Evolutionary conservation across 2,888 invertebrate genomes (phyloP), one percentile per base, ranked within the genome.

Genomic region (Platynereis dumerilii): DNA sequence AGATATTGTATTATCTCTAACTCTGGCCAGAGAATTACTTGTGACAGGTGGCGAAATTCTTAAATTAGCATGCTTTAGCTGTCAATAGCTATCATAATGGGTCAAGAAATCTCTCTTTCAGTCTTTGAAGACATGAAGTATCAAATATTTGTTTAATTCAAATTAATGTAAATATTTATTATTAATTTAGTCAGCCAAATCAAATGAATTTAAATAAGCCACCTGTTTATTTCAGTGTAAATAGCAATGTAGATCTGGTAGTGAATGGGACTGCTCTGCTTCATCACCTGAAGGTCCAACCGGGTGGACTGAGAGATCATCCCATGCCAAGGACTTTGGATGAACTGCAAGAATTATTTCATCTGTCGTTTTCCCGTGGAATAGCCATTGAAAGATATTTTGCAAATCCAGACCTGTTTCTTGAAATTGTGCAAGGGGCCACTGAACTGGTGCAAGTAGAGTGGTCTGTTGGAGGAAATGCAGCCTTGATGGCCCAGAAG

Each of bases 401-500:
- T 48, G 22, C 22, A 20, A 22, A 48, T n/a, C 48, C 48, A n/a
- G 48, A 48, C 7, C 20, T n/a, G 7, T 48, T 48, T 22, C 20
- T 48, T n/a, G 22, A 48, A 20, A 48, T 48, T 48, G n/a, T 48
- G 7, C n/a, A 48, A 20, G 48, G 20, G 3, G 48, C 48, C 7
- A 48, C n/a, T 5, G 48, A 48, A n/a, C n/a, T 48, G 22, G 48
- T 10, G 5, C 3, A 22, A 48, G n/a, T 22, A 53, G 77, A 85
- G 81, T 79, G 79, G 69, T 80, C 77, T 69, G 79, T 86, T 64
- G 86, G 86, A 58, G 86, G 86, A 15, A 86, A 86, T 77, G 86
- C 85, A 10, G 86, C 85, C 5, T 70, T 86, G 39, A 85, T 86
- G 82, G 85, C 85, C 0, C 80, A 79, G 39, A 82, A 80, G 61